Base-by-base conservation (phyloP, 2,888 invertebrate species). In the Trachelus stipa region DNA sequence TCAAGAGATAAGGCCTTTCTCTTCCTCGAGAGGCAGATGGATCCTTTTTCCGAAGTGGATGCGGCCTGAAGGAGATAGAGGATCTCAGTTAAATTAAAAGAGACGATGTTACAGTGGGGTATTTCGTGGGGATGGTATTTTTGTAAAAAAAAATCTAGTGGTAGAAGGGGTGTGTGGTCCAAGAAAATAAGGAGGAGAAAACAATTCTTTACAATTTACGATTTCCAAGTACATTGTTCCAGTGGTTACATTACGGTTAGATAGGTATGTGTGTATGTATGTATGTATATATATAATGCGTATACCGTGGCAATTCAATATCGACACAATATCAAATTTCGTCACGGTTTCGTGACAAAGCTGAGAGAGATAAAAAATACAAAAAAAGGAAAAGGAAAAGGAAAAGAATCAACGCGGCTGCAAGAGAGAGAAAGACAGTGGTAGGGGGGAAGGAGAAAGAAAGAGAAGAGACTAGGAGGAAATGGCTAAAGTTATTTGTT, bases 371-470 rank as follows among this genome's bases (percentile, higher is more conserved):
- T 56, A 56, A 23, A 23, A 23, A 23, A 23, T 23, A 56, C 9
- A 56, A 56, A 56, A 74, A 23, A 56, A n/a, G n/a, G n/a, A n/a
- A n/a, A n/a, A n/a, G n/a, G n/a, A n/a, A 76, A 79, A 77, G 76
- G 73, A 68, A 68, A 73, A 56, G 74, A 78, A 71, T 37, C 71
- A 75, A 77, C 73, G 77, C 76, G 77, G 75, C 68, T 77, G 73
- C 37, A 33, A 68, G 75, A 33, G 68, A 35, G 6, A 78, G 34
- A 34, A 33, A 69, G 12, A 56, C 12, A 69, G 15, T 69, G 73
- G 74, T 0, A 11, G 31, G 31, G 73, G 33, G 11, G 33, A 12
- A 34, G 30, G 30, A 30, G 12, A 73, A 40, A 30, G 68, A 11
- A 34, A 68, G 69, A 33, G 30, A 68, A 75, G 35, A 71, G 76